A percentile compares a stretch with the other conserved stretches of the same genome.
Conservation (phyloP, 2,888 invertebrate genomes). For the Camptogramma bilineatum region DNA sequence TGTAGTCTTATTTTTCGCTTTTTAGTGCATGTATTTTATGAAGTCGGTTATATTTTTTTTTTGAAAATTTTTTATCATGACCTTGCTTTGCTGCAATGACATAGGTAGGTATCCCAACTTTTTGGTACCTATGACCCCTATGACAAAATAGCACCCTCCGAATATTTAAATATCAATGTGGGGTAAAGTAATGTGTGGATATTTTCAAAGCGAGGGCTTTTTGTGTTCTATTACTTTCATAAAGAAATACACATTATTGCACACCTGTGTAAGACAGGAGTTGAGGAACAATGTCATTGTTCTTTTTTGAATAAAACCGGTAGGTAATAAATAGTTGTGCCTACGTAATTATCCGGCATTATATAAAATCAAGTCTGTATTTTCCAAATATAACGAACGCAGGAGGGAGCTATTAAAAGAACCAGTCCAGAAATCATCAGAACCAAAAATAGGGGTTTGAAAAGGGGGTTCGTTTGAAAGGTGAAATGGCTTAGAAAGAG, state of each 20-base stretch:
- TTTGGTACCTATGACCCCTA: neutral
- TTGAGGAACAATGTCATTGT: conserved; percentile 1
- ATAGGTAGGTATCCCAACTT: neutral
- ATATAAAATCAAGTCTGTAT: neutral
- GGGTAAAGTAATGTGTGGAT: neutral
- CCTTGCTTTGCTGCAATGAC: conserved; percentile 1
- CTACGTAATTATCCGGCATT: neutral
- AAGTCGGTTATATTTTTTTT: no score
- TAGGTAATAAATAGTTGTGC: neutral
- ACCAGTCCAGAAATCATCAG: no score
- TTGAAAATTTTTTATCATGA: neutral
- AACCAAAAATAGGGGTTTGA: no score
- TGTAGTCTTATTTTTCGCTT: no score
- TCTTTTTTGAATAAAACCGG: conserved; percentile 2
- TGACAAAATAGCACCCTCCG: conserved; percentile 7
- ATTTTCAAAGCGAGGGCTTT: conserved; percentile 3
- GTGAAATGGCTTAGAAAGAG: no score
- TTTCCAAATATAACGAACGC: no score
- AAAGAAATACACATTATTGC: conserved; percentile 2
- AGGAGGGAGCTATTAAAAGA: no score
- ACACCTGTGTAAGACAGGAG: conserved; percentile 6
- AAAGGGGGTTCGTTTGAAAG: no score
- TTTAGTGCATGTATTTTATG: no score
- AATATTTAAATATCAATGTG: neutral
- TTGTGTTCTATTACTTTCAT: neutral